phyloP scores from a whole-genome alignment of 2,797 vertebrate species.

The Aselliscus stoliczkanus region DNA sequence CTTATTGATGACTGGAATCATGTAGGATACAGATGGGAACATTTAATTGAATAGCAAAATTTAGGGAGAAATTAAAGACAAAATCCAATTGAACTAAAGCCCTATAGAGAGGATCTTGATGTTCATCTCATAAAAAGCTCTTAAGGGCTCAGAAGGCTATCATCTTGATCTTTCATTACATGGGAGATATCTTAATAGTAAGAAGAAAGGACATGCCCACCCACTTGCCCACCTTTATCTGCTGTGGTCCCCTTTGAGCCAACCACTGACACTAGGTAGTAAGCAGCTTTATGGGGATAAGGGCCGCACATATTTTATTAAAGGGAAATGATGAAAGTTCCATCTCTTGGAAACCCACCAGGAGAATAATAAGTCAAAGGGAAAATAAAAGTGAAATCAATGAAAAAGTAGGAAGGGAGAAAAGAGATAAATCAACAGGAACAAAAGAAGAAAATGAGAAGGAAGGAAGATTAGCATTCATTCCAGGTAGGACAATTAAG shows the following conservation, averaged over 20 bases:
- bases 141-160: neutral
- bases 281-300: neutral
- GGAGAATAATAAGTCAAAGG: neutral
- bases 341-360: neutral
- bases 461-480: neutral
- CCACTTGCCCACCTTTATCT: neutral
- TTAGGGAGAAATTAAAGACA: neutral
- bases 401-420: neutral
- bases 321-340: neutral
- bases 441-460: neutral
- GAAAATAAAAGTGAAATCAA: neutral
- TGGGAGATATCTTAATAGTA: neutral
- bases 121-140: neutral
- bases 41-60: neutral
- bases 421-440: neutral
- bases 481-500: too few relatives aligned
- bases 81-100: neutral
- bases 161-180: neutral
- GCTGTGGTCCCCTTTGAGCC: neutral
- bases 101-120: neutral
- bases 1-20: neutral
- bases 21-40: neutral
- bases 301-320: neutral
- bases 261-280: neutral
- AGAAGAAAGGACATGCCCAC: neutral